Evolutionary conservation across 1,140 invertebrate species (phyloP).

Genomic region (Rhopalosiphum padi): DNA sequence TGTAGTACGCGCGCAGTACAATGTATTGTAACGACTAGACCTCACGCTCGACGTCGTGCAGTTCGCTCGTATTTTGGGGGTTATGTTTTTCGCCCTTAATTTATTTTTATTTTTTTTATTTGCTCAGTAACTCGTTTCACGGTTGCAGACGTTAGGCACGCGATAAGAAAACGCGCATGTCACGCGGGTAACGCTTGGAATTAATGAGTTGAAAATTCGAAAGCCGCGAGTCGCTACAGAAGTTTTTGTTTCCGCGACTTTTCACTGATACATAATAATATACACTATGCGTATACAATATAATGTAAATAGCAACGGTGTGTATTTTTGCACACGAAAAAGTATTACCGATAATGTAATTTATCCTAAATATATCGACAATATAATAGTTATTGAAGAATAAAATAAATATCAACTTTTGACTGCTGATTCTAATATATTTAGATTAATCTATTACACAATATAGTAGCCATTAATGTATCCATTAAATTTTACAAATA

Average conservation of each 20-base stretch:
- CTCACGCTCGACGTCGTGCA: slow-evolving; percentile 10
- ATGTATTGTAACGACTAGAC: not conserved
- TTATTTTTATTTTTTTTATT: not conserved
- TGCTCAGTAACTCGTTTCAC: not conserved
- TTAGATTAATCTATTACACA: too few relatives aligned
- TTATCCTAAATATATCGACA: not conserved
- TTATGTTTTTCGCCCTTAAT: not conserved
- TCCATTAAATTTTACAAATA: too few relatives aligned
- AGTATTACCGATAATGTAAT: not conserved
- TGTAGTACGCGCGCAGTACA: not conserved
- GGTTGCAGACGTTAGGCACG: not conserved
- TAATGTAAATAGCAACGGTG: not conserved
- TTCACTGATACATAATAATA: not conserved
- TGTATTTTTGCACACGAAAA: not conserved
- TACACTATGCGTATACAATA: not conserved
- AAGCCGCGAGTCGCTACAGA: not conserved
- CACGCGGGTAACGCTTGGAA: not conserved
- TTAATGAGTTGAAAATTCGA: not conserved
- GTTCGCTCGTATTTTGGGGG: not conserved
- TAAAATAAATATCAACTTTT: not conserved
- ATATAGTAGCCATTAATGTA: too few relatives aligned
- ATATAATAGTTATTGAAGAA: not conserved
- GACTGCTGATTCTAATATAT: not conserved
- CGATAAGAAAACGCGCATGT: slow-evolving; percentile 28
- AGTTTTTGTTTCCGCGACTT: not conserved